These are phyloP conservation scores for Adelphocoris suturalis DNA, from an alignment of 2,888 invertebrate genomes.

Conservation along the genomic window DNA sequence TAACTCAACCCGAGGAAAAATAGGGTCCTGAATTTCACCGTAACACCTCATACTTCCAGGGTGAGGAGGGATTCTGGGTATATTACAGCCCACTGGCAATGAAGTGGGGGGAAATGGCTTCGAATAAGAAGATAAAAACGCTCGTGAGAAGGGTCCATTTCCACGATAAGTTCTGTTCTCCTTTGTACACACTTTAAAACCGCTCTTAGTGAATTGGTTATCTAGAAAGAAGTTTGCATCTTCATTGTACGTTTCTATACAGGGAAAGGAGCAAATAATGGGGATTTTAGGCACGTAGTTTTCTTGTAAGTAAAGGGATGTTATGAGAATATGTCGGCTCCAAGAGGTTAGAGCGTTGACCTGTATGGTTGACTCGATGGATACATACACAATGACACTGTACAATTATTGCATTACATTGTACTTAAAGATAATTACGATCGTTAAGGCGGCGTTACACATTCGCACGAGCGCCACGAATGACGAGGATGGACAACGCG, in stretches of 20 bases:
- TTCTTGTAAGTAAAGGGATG: not conserved
- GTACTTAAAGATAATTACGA: no score
- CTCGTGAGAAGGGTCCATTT: slow-evolving; percentile 3
- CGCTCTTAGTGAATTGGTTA: slow-evolving; percentile 24
- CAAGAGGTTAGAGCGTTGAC: no score
- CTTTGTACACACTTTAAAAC: not conserved
- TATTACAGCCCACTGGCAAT: slow-evolving; percentile 2
- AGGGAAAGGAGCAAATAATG: no score
- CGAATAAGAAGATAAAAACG: slow-evolving; percentile 24
- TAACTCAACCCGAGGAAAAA: slow-evolving; percentile 47
- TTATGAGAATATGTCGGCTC: no score
- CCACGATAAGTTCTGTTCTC: slow-evolving; percentile 24
- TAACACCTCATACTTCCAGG: not conserved
- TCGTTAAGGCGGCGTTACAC: no score
- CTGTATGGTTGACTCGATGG: no score
- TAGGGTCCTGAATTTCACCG: slow-evolving; percentile 1
- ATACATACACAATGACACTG: no score
- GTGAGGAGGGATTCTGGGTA: not conserved
- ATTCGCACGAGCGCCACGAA: no score
- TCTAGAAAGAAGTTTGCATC: not conserved
- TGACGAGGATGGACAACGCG: no score
- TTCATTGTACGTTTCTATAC: no score
- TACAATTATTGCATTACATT: no score
- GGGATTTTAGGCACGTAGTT: not conserved
- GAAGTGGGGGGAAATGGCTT: not conserved